Conservation (phyloP, 1,140 invertebrate species). For the Neodiprion fabricii region DNA sequence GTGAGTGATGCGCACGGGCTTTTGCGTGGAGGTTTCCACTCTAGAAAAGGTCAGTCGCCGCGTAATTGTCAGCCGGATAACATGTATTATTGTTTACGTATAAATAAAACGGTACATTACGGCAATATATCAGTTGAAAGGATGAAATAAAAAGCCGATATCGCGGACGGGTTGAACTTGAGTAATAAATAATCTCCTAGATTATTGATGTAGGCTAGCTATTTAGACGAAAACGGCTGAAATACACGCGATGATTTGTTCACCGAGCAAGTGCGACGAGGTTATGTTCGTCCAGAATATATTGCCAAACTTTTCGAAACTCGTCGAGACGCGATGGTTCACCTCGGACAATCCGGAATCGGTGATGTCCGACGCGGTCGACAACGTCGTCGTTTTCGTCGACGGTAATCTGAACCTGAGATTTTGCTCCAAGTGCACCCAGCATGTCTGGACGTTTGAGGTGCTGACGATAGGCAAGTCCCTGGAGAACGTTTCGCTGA, state of each 20-base stretch:
- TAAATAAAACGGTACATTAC: not conserved
- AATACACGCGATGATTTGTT: not conserved
- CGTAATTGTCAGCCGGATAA: constrained; percentile 7
- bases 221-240: too few species aligned
- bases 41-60: not conserved
- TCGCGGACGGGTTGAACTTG: too few species aligned
- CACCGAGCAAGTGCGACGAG: constrained; percentile 19
- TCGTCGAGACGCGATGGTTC: constrained; percentile 23
- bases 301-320: constrained; percentile 3
- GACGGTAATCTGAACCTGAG: constrained; percentile 8
- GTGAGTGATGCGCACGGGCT: not conserved
- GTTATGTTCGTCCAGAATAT: constrained; percentile 7
- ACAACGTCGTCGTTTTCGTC: constrained; percentile 15
- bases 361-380: constrained; percentile 47
- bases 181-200: too few species aligned
- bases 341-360: constrained; percentile 48
- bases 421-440: constrained; percentile 1
- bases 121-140: not conserved
- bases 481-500: constrained; percentile 42
- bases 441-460: constrained; percentile 21
- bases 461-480: constrained; percentile 37
- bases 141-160: not conserved
- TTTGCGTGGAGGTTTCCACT: constrained; percentile 4
- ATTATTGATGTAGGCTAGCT: too few species aligned
- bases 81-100: constrained; percentile 1